Evolutionary conservation across 1,140 invertebrate species (phyloP).

Genomic region (Saccostrea echinata): DNA sequence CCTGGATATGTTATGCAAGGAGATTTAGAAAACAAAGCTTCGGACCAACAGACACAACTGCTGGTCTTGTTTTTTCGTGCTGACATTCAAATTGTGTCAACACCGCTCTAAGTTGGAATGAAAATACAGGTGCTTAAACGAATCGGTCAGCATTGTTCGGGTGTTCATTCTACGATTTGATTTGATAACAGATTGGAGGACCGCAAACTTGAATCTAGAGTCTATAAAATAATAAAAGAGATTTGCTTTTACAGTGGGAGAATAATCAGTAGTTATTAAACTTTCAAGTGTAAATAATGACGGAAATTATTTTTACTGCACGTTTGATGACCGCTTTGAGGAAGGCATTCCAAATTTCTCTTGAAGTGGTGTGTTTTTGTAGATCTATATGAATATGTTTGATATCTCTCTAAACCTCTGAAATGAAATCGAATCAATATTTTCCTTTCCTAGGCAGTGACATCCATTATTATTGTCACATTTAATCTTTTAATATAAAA

Average conservation of each 20-base stretch:
- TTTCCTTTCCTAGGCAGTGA: conserved; percentile 1
- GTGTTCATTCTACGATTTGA: conserved; percentile 23
- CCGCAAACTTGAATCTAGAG: not conserved
- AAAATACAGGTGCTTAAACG: conserved; percentile 37
- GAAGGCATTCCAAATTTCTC: not conserved
- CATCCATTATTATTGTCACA: conserved; percentile 15
- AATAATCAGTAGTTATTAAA: conserved; percentile 32
- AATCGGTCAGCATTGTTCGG: conserved; percentile 1
- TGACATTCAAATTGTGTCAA: conserved; percentile 37
- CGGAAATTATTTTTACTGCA: conserved; percentile 21
- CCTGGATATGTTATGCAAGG: conserved; percentile 27
- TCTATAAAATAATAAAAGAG: conserved; percentile 37
- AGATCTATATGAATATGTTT: conserved; percentile 36
- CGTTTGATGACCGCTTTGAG: not conserved
- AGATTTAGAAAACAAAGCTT: conserved; percentile 20
- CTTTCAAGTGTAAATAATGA: conserved; percentile 24
- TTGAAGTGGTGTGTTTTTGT: conserved; percentile 3
- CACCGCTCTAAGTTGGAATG: conserved; percentile 25
- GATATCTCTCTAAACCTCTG: conserved; percentile 21
- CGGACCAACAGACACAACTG: not conserved
- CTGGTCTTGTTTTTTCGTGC: conserved; percentile 27
- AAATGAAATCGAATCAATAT: conserved; percentile 19
- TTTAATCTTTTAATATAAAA: conserved; percentile 40
- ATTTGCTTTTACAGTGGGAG: conserved; percentile 13
- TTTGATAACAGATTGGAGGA: conserved; percentile 30